A percentile compares a stretch with the other conserved stretches of the same genome.
Evolutionary conservation across 2,113 vertebrate species (phyloP).

Genomic region (Stigmatopora argus): DNA sequence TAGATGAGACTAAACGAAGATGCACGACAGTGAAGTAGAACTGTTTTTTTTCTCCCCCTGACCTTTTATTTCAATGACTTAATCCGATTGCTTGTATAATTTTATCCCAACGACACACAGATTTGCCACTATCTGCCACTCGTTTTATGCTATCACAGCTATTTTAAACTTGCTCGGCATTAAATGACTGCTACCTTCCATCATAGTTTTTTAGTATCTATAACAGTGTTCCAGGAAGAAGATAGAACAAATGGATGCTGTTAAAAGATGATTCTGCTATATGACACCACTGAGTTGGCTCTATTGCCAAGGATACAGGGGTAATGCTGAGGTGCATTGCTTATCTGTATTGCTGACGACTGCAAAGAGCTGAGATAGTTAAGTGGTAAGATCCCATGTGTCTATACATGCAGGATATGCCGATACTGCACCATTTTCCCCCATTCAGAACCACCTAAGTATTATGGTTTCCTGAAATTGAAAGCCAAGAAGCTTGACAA

Average conservation of each 20-base stretch:
- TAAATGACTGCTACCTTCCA: slow-evolving; percentile 23
- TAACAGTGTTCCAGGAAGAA: slow-evolving; percentile 29
- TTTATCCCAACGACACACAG: slow-evolving; percentile 14
- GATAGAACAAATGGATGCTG: slow-evolving; percentile 45
- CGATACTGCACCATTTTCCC: slow-evolving; percentile 28
- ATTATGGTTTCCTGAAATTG: slow-evolving; percentile 12
- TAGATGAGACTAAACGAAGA: slow-evolving; percentile 23
- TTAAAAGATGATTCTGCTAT: slow-evolving; percentile 51
- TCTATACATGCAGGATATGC: slow-evolving; percentile 23
- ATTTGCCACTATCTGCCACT: slow-evolving; percentile 10
- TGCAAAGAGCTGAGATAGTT: slow-evolving; percentile 52
- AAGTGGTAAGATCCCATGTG: slow-evolving; percentile 58
- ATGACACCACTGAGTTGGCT: slow-evolving; percentile 36
- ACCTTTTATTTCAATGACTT: slow-evolving; percentile 46
- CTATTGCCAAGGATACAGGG: slow-evolving; percentile 32
- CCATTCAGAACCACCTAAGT: slow-evolving; percentile 18
- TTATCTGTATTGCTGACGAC: slow-evolving; percentile 52
- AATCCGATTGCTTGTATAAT: slow-evolving; percentile 32
- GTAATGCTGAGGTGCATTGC: slow-evolving; percentile 33
- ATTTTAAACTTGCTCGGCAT: slow-evolving; percentile 39
- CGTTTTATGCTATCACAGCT: slow-evolving; percentile 38
- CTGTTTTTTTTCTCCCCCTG: slow-evolving; percentile 25
- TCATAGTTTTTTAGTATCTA: slow-evolving; percentile 20
- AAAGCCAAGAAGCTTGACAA: background rate
- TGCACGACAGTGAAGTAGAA: slow-evolving; percentile 23